A percentile compares a stretch with the other conserved stretches of the same genome.
These are phyloP conservation scores for Melierax canorus DNA, from an alignment of 2,113 vertebrate species.

Conservation along the genomic window DNA sequence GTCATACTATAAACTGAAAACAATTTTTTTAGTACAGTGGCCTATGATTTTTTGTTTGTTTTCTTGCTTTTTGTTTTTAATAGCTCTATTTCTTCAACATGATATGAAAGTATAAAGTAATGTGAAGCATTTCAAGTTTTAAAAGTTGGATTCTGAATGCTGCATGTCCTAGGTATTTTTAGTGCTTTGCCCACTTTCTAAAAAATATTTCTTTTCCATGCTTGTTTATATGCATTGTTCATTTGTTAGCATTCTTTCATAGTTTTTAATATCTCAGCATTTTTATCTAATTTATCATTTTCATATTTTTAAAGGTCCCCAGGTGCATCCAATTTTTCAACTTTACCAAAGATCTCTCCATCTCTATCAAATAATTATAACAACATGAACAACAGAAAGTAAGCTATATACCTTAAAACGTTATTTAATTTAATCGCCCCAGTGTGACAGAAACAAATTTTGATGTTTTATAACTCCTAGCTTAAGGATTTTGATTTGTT, in stretches of 20 bases:
- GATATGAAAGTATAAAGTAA: neutral
- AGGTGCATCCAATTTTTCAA: conserved; percentile 98
- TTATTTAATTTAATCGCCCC: conserved; percentile 63
- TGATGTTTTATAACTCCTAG: conserved; percentile 36
- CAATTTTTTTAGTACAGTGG: neutral
- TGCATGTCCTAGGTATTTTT: conserved; percentile 5
- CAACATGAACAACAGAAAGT: conserved; percentile 99
- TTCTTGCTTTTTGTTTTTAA: neutral
- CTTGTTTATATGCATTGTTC: conserved; percentile 69
- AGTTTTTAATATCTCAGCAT: conserved; percentile 69
- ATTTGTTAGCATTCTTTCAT: conserved; percentile 73
- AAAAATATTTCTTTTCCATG: conserved; percentile 34
- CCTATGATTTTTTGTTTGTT: neutral
- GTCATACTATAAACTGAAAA: neutral
- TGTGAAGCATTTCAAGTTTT: neutral
- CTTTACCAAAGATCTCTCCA: conserved; percentile 99
- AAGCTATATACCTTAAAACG: conserved; percentile 82
- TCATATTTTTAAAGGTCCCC: conserved; percentile 98
- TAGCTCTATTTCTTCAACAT: neutral
- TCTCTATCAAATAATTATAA: conserved; percentile 99
- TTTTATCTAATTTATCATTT: conserved; percentile 83
- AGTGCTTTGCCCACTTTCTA: conserved; percentile 15
- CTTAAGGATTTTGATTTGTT: conserved; percentile 49
- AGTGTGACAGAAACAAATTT: conserved; percentile 40
- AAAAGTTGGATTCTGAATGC: neutral